phyloP scores from a whole-genome alignment of 2,113 vertebrate species.

The Dicerorhinus sumatrensis region DNA sequence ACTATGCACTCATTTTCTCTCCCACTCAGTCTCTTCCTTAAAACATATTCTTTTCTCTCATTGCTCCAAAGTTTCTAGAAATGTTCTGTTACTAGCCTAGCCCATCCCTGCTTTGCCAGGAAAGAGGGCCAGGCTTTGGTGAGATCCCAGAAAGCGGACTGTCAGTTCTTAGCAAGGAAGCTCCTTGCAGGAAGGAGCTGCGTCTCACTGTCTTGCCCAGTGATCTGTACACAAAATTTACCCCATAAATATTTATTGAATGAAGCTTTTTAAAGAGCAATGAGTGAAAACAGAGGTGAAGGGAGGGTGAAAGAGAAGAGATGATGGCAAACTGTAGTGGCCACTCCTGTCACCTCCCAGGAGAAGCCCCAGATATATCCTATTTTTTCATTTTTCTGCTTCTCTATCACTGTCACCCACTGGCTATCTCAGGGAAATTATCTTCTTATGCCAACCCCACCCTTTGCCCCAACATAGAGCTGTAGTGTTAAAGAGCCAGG shows the following conservation, averaged over 20 bases:
- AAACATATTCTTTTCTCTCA: background rate
- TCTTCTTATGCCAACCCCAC: background rate
- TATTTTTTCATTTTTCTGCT: background rate
- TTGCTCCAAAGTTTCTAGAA: background rate
- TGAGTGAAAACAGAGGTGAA: background rate
- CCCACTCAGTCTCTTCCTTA: background rate
- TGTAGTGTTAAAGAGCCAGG: background rate
- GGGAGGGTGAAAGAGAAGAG: background rate
- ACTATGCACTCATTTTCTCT: background rate
- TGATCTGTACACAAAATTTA: background rate
- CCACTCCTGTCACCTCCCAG: background rate
- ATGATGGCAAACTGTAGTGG: background rate
- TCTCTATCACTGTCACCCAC: background rate
- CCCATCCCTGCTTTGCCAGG: background rate
- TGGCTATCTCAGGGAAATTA: background rate
- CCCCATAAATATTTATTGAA: background rate
- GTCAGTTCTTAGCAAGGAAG: background rate
- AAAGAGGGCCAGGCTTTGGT: background rate
- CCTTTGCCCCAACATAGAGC: background rate
- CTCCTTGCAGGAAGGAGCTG: background rate
- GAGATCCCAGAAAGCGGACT: background rate
- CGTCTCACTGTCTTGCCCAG: background rate
- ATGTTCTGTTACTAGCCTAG: background rate
- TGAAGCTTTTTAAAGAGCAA: background rate
- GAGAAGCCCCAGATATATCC: background rate